These are phyloP conservation scores for Ovibos moschatus DNA, from an alignment of 2,113 vertebrate species.

Conservation along the genomic window DNA sequence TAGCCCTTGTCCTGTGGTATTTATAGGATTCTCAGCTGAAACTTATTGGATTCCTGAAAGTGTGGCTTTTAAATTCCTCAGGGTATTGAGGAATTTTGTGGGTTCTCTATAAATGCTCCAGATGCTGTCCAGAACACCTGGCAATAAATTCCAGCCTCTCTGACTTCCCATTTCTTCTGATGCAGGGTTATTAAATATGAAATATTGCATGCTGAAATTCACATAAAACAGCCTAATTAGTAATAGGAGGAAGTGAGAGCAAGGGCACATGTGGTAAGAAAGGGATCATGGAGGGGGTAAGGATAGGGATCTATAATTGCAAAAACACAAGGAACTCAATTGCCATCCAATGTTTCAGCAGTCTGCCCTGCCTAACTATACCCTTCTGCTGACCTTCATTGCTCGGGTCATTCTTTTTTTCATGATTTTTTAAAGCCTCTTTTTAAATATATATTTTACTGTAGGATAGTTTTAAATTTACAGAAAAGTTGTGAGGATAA, in stretches of 20 bases:
- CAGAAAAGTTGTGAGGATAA: not conserved
- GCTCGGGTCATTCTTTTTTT: not conserved
- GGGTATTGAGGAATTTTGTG: slow-evolving; percentile 69
- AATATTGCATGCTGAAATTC: slow-evolving; percentile 70
- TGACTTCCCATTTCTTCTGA: slow-evolving; percentile 66
- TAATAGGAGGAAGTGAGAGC: slow-evolving; percentile 58
- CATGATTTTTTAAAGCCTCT: not conserved
- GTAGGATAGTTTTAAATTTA: not conserved
- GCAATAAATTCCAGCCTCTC: slow-evolving; percentile 64
- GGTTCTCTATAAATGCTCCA: slow-evolving; percentile 63
- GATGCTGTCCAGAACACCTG: slow-evolving; percentile 73
- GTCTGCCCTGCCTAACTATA: not conserved
- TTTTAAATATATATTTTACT: not conserved
- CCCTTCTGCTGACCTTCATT: not conserved
- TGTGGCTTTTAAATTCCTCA: slow-evolving; percentile 47
- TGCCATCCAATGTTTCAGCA: not conserved
- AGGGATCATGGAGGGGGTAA: not conserved
- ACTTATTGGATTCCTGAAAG: slow-evolving; percentile 62
- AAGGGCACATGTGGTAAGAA: slow-evolving; percentile 27
- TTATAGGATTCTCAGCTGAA: slow-evolving; percentile 64
- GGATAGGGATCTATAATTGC: not conserved
- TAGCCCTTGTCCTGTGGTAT: slow-evolving; percentile 25
- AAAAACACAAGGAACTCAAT: not conserved
- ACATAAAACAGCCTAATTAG: slow-evolving; percentile 73
- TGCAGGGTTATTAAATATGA: slow-evolving; percentile 72